A percentile compares a stretch with the other conserved stretches of the same genome.
These are phyloP conservation scores for Bombus huntii DNA, from an alignment of 1,140 invertebrate genomes.

Conservation along the genomic window DNA sequence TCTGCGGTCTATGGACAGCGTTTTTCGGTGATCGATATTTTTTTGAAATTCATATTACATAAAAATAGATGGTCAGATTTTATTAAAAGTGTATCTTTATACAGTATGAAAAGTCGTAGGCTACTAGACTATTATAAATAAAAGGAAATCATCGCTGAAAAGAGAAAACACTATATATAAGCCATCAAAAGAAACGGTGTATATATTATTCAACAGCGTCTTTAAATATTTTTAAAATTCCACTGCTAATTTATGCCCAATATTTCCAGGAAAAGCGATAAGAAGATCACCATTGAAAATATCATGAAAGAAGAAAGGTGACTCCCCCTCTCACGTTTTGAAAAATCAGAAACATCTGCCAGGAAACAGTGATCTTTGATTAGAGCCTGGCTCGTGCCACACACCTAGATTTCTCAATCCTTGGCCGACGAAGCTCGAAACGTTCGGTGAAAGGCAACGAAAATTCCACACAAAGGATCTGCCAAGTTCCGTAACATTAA, in stretches of 20 bases:
- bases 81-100: too few species aligned
- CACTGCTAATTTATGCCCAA: neutral
- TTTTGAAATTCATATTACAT: too few species aligned
- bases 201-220: neutral
- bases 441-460: neutral
- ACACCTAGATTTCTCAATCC: constrained; percentile 48
- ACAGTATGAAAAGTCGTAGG: too few species aligned
- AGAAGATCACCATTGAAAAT: neutral
- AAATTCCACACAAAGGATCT: neutral
- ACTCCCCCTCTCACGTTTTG: constrained; percentile 39
- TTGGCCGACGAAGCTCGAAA: neutral
- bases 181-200: too few species aligned
- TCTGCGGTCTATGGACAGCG: too few species aligned
- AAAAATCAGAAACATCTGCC: constrained; percentile 68
- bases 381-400: constrained; percentile 57
- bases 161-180: too few species aligned
- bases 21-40: too few species aligned
- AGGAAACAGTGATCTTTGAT: constrained; percentile 64
- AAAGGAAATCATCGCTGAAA: too few species aligned
- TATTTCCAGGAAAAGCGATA: neutral
- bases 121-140: too few species aligned
- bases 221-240: neutral
- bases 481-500: neutral
- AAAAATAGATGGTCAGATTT: too few species aligned
- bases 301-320: neutral